Evolutionary conservation across 2,797 vertebrate genomes (phyloP), one percentile per base, ranked within the genome.

Genomic region (Eptatretus atami): DNA sequence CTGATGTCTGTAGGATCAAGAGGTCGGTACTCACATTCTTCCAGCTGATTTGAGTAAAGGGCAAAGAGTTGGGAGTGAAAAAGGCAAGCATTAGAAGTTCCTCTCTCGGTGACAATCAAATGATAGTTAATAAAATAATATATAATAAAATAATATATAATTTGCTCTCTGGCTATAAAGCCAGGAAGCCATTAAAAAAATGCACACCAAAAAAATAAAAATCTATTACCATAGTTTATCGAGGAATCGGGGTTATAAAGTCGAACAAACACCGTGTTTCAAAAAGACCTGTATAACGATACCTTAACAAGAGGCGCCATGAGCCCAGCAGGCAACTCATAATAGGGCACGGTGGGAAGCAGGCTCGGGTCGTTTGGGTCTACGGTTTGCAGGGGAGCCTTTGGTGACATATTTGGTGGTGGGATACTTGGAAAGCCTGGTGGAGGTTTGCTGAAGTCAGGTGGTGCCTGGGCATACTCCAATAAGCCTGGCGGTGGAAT

Each of bases 241-340:
- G 4, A 44, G 31, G 31, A 44, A 44, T 44, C 6, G 31, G 31
- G 6, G 31, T 44, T 44, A 44, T 44, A 44, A 44, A 44, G 31
- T 44, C 31, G 4, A 44, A 44, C 31, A 44, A 44, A 44, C 31
- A 44, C 31, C 3, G 4, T 44, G 31, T 8, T 44, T 44, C 31
- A 44, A 44, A 44, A 44, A 44, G 4, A 44, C 31, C 4, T 44
- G 31, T 44, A 44, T 44, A 44, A 44, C 31, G 31, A 5, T 69
- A 94, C 92, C 75, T 95, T 96, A 60, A 98, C 88, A 0, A 98
- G 76, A 0, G 92, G 92, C 13, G 92, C 92, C 87, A 98, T 96
- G 63, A 98, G 80, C n/a, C 92, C 92, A 0, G 92, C 92, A 0
- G 92, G 92, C 14, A 98, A 78, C 66, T 95, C 92, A 0, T 95